phyloP scores from a whole-genome alignment of 30 jellyfish, hydroid and myxozoan genomes.

The Phacellophora camtschatica region DNA sequence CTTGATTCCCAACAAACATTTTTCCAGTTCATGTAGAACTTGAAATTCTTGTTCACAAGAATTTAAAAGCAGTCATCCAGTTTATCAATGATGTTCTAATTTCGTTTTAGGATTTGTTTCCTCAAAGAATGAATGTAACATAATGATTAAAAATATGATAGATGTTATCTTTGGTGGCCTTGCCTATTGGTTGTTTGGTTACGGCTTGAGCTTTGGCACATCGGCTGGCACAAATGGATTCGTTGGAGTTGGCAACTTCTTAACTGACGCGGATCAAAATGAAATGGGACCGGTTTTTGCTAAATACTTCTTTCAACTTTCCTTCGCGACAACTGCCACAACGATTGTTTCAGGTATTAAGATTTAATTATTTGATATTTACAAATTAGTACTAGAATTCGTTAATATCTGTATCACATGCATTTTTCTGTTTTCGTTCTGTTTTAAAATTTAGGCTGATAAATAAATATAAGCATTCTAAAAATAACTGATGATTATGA shows the following conservation, averaged over 20 bases:
- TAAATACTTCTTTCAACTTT: slow-evolving; percentile 75
- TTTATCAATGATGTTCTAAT: no score
- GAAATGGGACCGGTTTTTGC: slow-evolving; percentile 76
- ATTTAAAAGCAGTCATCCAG: no score
- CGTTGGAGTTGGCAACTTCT: slow-evolving; percentile 68
- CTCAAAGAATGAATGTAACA: slow-evolving; percentile 82
- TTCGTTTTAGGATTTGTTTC: slow-evolving; percentile 73
- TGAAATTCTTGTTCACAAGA: no score
- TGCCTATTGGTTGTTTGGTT: slow-evolving; percentile 86
- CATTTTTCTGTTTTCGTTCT: no score
- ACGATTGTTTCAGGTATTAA: slow-evolving; percentile 92
- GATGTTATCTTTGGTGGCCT: slow-evolving; percentile 92
- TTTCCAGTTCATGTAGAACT: no score
- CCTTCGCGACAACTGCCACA: slow-evolving; percentile 95
- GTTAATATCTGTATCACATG: no score
- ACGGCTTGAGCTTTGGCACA: slow-evolving; percentile 74
- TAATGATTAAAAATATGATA: slow-evolving; percentile 83
- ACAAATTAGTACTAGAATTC: no score
- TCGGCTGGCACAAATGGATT: slow-evolving; percentile 61
- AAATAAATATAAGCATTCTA: no score
- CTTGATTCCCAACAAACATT: no score
- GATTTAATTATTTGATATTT: no score
- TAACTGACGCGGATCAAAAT: slow-evolving; percentile 64
- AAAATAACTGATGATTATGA: no score
- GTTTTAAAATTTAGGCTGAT: no score